phyloP scores from a whole-genome alignment of 2,888 invertebrate genomes.

The Agriopis marginaria region DNA sequence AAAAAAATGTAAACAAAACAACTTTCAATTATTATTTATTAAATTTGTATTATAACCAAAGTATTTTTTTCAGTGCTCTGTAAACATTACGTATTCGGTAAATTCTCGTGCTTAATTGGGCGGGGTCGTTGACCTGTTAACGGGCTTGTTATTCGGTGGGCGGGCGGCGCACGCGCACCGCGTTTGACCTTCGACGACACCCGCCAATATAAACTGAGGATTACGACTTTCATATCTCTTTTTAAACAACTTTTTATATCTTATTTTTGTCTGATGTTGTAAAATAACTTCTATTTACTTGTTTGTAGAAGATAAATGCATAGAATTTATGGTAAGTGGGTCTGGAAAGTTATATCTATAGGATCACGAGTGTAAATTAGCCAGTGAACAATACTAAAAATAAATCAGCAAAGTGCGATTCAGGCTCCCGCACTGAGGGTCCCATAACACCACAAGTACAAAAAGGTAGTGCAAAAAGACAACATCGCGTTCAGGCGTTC shows the following conservation, averaged over 20 bases:
- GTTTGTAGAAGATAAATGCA: background rate
- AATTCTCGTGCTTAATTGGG: constrained; percentile 47
- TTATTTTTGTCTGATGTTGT: background rate
- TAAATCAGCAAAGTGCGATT: too few relatives aligned
- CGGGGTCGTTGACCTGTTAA: constrained; percentile 64
- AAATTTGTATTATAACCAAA: background rate
- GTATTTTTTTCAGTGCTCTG: constrained; percentile 6
- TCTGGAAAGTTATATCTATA: background rate
- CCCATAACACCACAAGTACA: too few relatives aligned
- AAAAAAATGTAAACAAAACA: constrained; percentile 17
- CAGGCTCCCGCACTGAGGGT: too few relatives aligned
- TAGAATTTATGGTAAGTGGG: background rate
- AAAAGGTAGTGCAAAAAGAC: too few relatives aligned
- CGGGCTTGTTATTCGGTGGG: constrained; percentile 70
- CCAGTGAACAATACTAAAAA: too few relatives aligned
- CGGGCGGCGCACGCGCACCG: constrained; percentile 68
- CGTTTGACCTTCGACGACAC: constrained; percentile 73
- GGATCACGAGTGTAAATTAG: too few relatives aligned
- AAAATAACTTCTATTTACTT: background rate
- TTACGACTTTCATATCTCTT: constrained; percentile 36
- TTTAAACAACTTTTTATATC: background rate
- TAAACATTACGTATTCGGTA: constrained; percentile 6
- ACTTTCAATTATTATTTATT: constrained; percentile 10
- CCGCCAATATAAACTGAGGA: constrained; percentile 58
- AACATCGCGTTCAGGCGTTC: too few relatives aligned